Conservation (phyloP, 2,888 invertebrate genomes). For the Branchellion lobata region DNA sequence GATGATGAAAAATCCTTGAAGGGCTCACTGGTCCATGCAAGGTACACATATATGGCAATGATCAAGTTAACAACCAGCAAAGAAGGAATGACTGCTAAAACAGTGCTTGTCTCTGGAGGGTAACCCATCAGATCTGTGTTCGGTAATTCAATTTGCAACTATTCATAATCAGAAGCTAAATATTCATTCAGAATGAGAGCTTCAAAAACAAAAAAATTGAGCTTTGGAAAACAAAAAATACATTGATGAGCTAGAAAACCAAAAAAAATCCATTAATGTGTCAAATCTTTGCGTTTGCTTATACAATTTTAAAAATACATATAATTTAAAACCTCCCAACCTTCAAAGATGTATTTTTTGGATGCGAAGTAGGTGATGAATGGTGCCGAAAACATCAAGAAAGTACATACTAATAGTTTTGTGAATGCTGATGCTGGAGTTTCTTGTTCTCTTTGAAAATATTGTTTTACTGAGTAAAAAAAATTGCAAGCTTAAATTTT, state of each 20-base stretch:
- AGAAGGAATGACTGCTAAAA: constrained; percentile 37
- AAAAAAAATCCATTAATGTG: background rate
- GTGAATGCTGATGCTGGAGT: background rate
- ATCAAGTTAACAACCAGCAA: constrained; percentile 14
- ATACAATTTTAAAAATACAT: background rate
- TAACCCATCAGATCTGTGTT: constrained; percentile 25
- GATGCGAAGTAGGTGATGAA: constrained; percentile 33
- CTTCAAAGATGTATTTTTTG: constrained; percentile 40
- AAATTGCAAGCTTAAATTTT: no score
- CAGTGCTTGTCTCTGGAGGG: constrained; percentile 3
- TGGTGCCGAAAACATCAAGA: constrained; percentile 25
- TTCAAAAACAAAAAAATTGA: background rate
- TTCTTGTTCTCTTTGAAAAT: constrained; percentile 28
- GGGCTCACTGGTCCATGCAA: constrained; percentile 38
- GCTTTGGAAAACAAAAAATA: no score
- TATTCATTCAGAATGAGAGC: background rate
- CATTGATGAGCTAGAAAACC: background rate
- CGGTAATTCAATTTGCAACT: background rate
- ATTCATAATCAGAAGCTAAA: background rate
- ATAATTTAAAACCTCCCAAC: background rate
- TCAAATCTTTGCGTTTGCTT: background rate
- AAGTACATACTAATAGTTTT: constrained; percentile 5
- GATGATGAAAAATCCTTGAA: no score
- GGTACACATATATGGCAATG: constrained; percentile 31
- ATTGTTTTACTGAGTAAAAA: no score